Percentiles rank a stretch among this genome's conserved stretches.
Evolutionary conservation across 1,140 invertebrate species (phyloP).

Genomic region (Oncopodura yosiiana): DNA sequence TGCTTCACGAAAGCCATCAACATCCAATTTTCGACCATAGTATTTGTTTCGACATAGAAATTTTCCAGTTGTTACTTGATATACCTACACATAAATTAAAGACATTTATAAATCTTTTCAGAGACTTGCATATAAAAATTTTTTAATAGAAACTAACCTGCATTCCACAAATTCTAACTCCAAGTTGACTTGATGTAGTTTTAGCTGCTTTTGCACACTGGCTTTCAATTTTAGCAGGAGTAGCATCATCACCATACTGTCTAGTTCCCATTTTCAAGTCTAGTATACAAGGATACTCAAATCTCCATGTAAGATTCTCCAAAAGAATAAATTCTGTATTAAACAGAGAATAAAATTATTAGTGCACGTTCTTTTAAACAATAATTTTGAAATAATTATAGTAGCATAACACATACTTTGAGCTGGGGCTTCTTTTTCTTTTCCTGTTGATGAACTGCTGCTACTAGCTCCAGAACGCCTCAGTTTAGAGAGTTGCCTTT

Average conservation of each 20-base stretch:
- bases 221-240: constrained; percentile 46
- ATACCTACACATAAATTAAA: too few species aligned
- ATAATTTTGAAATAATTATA: too few species aligned
- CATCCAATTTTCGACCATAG: constrained; percentile 47
- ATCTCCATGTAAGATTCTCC: neutral
- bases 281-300: constrained; percentile 43
- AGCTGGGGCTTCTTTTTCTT: constrained; percentile 21
- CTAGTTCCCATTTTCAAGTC: constrained; percentile 57
- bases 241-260: constrained; percentile 52
- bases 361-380: neutral
- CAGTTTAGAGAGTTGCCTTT: constrained; percentile 38
- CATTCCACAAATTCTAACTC: constrained; percentile 53
- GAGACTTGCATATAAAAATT: neutral
- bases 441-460: constrained; percentile 2
- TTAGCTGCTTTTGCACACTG: constrained; percentile 49
- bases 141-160: constrained; percentile 48
- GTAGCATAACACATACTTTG: constrained; percentile 31
- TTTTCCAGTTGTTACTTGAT: constrained; percentile 45
- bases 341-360: neutral
- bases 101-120: too few species aligned
- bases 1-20: constrained; percentile 46
- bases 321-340: constrained; percentile 26
- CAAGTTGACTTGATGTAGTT: constrained; percentile 50
- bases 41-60: constrained; percentile 54
- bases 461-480: constrained; percentile 11